Evolutionary conservation across 92 coral and sea anemone species (phyloP), one percentile per base, ranked within the genome.

Genomic region (Phenganax stokvisi): DNA sequence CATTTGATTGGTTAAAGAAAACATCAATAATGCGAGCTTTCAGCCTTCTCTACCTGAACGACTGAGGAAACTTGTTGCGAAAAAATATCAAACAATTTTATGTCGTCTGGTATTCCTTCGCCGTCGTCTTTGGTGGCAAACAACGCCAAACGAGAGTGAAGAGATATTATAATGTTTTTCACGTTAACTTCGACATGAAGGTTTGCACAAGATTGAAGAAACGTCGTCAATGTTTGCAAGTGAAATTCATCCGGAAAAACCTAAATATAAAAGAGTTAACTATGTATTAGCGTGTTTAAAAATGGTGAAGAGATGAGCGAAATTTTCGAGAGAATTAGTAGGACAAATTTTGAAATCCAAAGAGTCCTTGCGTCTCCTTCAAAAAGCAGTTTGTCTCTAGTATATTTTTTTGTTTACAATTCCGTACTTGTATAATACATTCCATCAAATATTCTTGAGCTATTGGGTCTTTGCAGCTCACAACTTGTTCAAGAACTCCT

Each of bases 401-500:
- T 0, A 4, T 13, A 9, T 27, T 13, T 12, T 11, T 56, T 47
- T 17, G 59, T 75, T 15, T 28, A 25, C 31, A 13, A n/a, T 51
- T 15, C 17, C 9, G 71, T 28, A 86, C 96, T 87, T 94, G 98
- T 29, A 94, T 94, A 51, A 94, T 92, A 57, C 98, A 94, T 83
- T 94, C 98, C 98, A 94, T 94, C 47, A 94, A 89, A 77, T 94
- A 94, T 85, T 94, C 98, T 89, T 94, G 98, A 57, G 98, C 97
- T 51, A 94, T 94, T 53, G 98, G 87, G 73, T 94, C 98, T 70
- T 87, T 88, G 63, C 98, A 93, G 85, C 90, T 93, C 9, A 93
- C 92, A 15, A 86, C 90, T 81, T 93, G 98, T 65, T 93, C 98
- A 75, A 93, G 74, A 2, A 93, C 90, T 31, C 91, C 92, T 28